phyloP scores from a whole-genome alignment of 2,797 vertebrate species.

The Pogoniulus pusillus region DNA sequence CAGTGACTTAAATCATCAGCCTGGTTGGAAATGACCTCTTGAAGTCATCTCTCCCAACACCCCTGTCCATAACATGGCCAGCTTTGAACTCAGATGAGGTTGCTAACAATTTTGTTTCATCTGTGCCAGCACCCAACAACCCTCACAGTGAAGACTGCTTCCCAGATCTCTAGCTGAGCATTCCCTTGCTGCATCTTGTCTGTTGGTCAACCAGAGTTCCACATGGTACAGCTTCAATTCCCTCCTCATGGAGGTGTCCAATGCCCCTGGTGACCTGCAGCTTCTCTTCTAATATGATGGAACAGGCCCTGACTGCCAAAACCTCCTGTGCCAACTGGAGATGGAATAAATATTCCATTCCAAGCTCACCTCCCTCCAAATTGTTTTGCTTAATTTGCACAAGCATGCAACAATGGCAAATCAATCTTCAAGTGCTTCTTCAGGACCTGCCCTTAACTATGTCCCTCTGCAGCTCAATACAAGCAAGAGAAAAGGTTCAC shows the following conservation, averaged over 20 bases:
- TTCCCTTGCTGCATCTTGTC: not conserved
- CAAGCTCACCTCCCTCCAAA: not conserved
- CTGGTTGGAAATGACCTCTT: not conserved
- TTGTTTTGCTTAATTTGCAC: not conserved
- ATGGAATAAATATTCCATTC: not conserved
- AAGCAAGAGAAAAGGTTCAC: not conserved
- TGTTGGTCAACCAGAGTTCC: not conserved
- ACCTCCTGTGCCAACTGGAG: not conserved
- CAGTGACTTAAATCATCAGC: not conserved
- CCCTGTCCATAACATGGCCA: not conserved
- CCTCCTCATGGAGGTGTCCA: fast-evolving
- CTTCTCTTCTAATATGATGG: not conserved
- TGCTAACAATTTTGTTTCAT: not conserved
- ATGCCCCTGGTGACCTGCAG: not conserved
- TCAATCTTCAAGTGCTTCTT: not conserved
- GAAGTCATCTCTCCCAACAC: not conserved
- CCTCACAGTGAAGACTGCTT: not conserved
- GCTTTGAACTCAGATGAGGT: not conserved
- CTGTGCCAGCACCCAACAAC: not conserved
- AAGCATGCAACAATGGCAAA: not conserved
- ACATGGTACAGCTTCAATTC: fast-evolving
- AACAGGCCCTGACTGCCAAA: not conserved
- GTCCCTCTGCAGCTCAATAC: not conserved
- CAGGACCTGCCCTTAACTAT: not conserved
- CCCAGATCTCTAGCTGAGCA: not conserved